Base-by-base conservation (phyloP, 2,888 invertebrate genomes). In the Xanthia icteritia region DNA sequence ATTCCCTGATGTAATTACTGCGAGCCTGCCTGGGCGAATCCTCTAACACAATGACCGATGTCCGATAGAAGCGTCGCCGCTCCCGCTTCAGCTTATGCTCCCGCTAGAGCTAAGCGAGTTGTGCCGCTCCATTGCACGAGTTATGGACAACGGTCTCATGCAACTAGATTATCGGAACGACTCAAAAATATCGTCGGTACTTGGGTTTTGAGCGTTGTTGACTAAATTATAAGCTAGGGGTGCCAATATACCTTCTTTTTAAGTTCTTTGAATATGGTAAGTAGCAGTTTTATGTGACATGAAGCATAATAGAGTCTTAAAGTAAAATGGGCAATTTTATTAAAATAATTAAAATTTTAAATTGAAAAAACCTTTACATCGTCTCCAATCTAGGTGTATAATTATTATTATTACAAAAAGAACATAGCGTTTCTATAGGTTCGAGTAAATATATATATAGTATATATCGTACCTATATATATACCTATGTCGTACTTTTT, bases 1-100 rank as follows among this genome's bases (percentile, higher is more conserved):
- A 95, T 95, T 96, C 96, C 96, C 96, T 93, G 93, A 96, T 95
- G 96, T 95, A 96, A 96, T 96, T 96, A 96, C 93, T 85, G 90
- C 82, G 90, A 91, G 91, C 92, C 91, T 91, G 93, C 90, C 91
- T 91, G 94, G 93, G 92, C 93, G 93, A 89, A 87, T 92, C 91
- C 89, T 88, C 92, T 95, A 95, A 95, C 94, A 95, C 94, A 94
- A 95, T 94, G 95, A 94, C 94, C 94, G 93, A 91, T 92, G 94
- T 89, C 91, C 93, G 93, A 91, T 92, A 93, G 92, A 89, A 89
- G 90, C 86, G 79, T 81, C 76, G 81, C 86, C 88, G 87, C 91
- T 86, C 82, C 75, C 89, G 87, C 89, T 89, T 83, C 70, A 82
- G 82, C 86, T 74, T 83, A 74, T 76, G 76, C 66, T 58, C 54